Evolutionary conservation across 2,888 invertebrate genomes (phyloP), one percentile per base, ranked within the genome.

Genomic region (Arrhopalites spinosus): DNA sequence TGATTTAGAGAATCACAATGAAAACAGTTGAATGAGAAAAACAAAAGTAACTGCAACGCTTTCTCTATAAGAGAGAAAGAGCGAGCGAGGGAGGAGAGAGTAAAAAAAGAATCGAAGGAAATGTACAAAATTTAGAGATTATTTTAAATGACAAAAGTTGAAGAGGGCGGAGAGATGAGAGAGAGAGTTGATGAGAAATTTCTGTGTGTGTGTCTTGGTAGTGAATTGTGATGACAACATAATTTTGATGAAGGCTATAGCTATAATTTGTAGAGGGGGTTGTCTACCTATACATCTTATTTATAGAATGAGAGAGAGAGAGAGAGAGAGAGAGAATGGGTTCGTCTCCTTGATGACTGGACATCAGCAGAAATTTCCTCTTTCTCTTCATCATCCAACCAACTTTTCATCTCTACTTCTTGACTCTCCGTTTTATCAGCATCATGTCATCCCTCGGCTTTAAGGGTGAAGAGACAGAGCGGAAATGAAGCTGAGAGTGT

Each of bases 401-500:
- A 36, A 36, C 36, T 36, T 36, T 36, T 36, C 36, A 7, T 36
- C 36, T 36, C 11, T 36, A 36, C 11, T 36, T 36, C 36, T 36
- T n/a, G n/a, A 11, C 36, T 36, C 36, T 36, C n/a, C n/a, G n/a
- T n/a, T n/a, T n/a, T n/a, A n/a, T n/a, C n/a, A n/a, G n/a, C n/a
- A n/a, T n/a, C n/a, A n/a, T n/a, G n/a, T n/a, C n/a, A n/a, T n/a
- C n/a, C n/a, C n/a, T n/a, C n/a, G 17, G 7, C 5, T 17, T 53
- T n/a, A n/a, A n/a, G n/a, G n/a, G n/a, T n/a, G n/a, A n/a, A n/a
- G n/a, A n/a, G n/a, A n/a, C n/a, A n/a, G 67, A 66, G 59, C 67
- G 67, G 67, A 68, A 47, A 68, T 68, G 47, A 68, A 68, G 2
- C 25, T 68, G 11, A 68, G 67, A 47, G 45, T 68, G 45, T 45